Evolutionary conservation across 2,797 vertebrate genomes (phyloP), one percentile per base, ranked within the genome.

Genomic region (Bufotes viridis): DNA sequence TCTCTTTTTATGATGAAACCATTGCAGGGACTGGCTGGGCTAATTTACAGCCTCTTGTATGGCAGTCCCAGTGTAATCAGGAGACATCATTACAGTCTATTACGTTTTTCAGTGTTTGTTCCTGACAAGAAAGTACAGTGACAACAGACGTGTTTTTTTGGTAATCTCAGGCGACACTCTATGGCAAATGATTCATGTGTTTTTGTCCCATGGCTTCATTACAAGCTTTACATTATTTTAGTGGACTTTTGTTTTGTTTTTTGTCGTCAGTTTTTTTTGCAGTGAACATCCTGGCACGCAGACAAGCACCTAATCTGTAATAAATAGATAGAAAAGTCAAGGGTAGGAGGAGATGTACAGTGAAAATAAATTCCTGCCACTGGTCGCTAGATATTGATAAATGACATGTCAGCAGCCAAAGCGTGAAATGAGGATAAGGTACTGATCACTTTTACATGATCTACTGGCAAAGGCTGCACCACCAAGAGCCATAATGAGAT

Each of bases 361-460:
- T 9, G 84, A 55, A 90, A 90, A 91, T 87, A 92, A 75, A 90
- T 90, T 88, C 79, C 90, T 90, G 90, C 6, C 75, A n/a, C 88
- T 69, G 60, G 67, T 90, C 0, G 75, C 90, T 88, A 89, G 88
- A 88, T 85, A 90, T 85, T 93, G 92, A 93, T 93, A 92, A 92
- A 93, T 86, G 89, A 53, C 85, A 88, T 89, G 87, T 86, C 91
- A 91, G 87, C 90, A 87, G 87, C 91, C 87, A 91, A 72, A 91
- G 91, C 86, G 7, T 93, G 91, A 93, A 93, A 93, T 92, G 91
- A 93, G 88, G 87, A 61, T 85, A 89, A 87, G 90, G 89, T 90
- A 90, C 91, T 90, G 92, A 92, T 81, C 88, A 90, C 90, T 83
- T 86, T 93, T 92, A 65, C 84, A 92, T 92, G 92, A 90, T 91